A percentile compares a stretch with the other conserved stretches of the same genome.
phyloP scores from a whole-genome alignment of 2,797 vertebrate genomes.

The Garrulus glandarius region DNA sequence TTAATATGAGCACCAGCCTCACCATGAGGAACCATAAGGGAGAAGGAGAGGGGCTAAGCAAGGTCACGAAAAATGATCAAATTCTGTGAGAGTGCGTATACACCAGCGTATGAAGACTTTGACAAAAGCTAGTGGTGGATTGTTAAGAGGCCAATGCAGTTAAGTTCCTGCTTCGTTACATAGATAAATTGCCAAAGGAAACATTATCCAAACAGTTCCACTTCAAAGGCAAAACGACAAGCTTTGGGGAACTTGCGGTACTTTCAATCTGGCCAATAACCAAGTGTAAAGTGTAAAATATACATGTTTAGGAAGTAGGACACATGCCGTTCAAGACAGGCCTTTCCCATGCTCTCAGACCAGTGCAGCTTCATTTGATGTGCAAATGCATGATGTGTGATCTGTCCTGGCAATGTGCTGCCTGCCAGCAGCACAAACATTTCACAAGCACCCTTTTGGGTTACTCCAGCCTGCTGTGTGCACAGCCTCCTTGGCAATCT shows the following conservation, averaged over 20 bases:
- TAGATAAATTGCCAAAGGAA: slow-evolving; percentile 76
- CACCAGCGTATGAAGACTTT: not conserved
- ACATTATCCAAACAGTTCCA: slow-evolving; percentile 74
- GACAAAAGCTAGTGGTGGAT: not conserved
- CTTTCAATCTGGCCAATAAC: slow-evolving; percentile 67
- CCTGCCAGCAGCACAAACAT: slow-evolving; percentile 40
- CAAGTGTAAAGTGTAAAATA: slow-evolving; percentile 67
- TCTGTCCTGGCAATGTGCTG: slow-evolving; percentile 45
- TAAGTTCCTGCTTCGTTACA: slow-evolving; percentile 52
- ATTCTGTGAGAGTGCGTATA: not conserved
- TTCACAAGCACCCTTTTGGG: slow-evolving; percentile 40
- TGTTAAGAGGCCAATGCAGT: not conserved
- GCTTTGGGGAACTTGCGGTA: slow-evolving; percentile 58
- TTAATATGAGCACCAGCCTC: not conserved
- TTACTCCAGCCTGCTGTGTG: slow-evolving; percentile 22
- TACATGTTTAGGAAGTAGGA: slow-evolving; percentile 57
- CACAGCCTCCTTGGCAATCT: slow-evolving; percentile 14
- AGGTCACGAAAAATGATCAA: not conserved
- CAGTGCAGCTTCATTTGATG: slow-evolving; percentile 51
- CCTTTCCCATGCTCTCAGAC: slow-evolving; percentile 62
- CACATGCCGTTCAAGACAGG: slow-evolving; percentile 60
- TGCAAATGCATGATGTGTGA: slow-evolving; percentile 70
- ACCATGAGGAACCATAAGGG: not conserved
- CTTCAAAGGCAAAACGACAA: slow-evolving; percentile 70
- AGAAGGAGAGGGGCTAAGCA: not conserved